These are phyloP conservation scores for Ispidina lecontei DNA, from an alignment of 2,797 vertebrate genomes.

Conservation along the genomic window DNA sequence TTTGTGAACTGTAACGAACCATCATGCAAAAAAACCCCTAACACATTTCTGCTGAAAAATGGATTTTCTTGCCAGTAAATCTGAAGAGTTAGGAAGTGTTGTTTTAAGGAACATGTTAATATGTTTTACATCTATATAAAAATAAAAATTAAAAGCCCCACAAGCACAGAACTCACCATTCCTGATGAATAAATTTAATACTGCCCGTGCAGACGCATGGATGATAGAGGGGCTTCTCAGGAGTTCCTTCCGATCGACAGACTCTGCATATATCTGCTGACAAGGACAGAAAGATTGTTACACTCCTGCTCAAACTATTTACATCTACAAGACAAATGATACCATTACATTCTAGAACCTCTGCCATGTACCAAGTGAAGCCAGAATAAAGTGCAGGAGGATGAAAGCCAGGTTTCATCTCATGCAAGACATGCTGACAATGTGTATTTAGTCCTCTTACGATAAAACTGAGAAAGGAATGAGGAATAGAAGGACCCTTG, in stretches of 20 bases:
- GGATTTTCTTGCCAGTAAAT: neutral
- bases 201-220: conserved; percentile 98
- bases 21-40: neutral
- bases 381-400: neutral
- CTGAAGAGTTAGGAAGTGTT: neutral
- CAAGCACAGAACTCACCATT: conserved; percentile 85
- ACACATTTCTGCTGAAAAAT: neutral
- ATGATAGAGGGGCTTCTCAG: conserved; percentile 95
- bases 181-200: conserved; percentile 99
- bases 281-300: conserved; percentile 18
- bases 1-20: neutral
- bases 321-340: neutral
- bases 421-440: neutral
- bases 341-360: neutral
- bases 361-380: neutral
- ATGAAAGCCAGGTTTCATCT: neutral
- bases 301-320: neutral
- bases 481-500: no score
- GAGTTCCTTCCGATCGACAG: conserved; percentile 94
- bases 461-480: no score
- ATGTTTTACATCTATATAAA: neutral
- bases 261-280: conserved; percentile 94
- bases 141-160: neutral
- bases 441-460: no score
- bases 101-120: neutral